Evolutionary conservation across 2,113 vertebrate species (phyloP), one percentile per base, ranked within the genome.

Genomic region (Semnopithecus entellus): DNA sequence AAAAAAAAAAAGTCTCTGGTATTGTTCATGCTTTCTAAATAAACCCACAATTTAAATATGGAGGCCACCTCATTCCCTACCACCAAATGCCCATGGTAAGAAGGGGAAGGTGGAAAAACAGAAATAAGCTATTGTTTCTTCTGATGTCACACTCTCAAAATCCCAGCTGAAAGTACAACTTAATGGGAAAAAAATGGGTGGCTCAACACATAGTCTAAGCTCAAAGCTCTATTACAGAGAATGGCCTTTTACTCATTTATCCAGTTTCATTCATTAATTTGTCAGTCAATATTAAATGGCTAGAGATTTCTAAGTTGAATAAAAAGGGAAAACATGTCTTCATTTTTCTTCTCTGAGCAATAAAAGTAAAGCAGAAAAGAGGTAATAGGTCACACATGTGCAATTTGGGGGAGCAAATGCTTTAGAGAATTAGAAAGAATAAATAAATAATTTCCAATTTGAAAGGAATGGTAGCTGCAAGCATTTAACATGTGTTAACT

Each of bases 61-160:
- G 12, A 82, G 43, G 27, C 16, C 4, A 20, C 59, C 38, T 2
- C 5, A 0, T 2, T 3, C 8, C 13, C 20, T 1, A 0, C 2
- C n/a, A 13, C 2, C 18, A 14, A 3, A 48, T 7, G 35, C 8
- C 6, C 2, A 1, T 1, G 16, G 32, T 22, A 20, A 2, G 1
- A 8, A n/a, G 0, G 5, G 12, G 30, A n/a, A 73, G 25, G 72
- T 4, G 30, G 5, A 52, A 13, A 40, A 6, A 3, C 0, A 9
- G 35, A 7, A 59, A 5, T 3, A 6, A 10, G 25, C 6, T 1
- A 0, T 22, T 22, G 22, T 4, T n/a, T 18, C 12, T 59, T 20
- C 50, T 14, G 40, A 30, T 0, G 3, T 45, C 20, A 17, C 5
- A 1, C 5, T 8, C 35, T 22, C 70, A 27, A 14, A 13, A 3